A percentile compares a stretch with the other conserved stretches of the same genome.
Conservation (phyloP, 2,888 invertebrate genomes). For the Netelia inedita region DNA sequence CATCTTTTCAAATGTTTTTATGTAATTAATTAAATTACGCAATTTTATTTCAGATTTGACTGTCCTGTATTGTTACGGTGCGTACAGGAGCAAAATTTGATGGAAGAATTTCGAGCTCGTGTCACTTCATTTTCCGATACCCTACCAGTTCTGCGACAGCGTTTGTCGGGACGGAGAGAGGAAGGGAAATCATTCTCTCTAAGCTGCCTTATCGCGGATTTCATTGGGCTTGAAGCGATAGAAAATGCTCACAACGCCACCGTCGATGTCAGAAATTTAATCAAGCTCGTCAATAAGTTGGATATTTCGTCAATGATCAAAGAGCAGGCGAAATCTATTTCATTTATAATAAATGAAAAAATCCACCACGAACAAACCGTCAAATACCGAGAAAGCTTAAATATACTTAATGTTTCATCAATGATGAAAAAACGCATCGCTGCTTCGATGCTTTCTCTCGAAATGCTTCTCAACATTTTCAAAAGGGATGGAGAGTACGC, state of each 20-base stretch:
- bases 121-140: slow-evolving; percentile 10
- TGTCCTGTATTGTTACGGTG: neutral
- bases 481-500: no score
- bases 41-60: slow-evolving; percentile 38
- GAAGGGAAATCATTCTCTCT: slow-evolving; percentile 12
- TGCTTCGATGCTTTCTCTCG: no score
- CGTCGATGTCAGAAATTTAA: neutral
- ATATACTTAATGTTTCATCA: slow-evolving; percentile 4
- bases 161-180: slow-evolving; percentile 3
- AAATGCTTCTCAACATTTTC: no score
- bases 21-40: slow-evolving; percentile 3
- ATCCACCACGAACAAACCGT: slow-evolving; percentile 2
- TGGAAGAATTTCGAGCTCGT: slow-evolving; percentile 18
- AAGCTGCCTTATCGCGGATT: slow-evolving; percentile 3
- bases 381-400: slow-evolving; percentile 10
- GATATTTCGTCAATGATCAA: neutral
- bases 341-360: slow-evolving; percentile 1
- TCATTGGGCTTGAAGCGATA: slow-evolving; percentile 1
- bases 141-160: slow-evolving; percentile 6
- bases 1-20: slow-evolving; percentile 19
- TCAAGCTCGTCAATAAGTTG: neutral
- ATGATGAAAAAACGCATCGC: slow-evolving; percentile 10
- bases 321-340: slow-evolving; percentile 7
- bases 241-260: slow-evolving; percentile 3
- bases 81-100: slow-evolving; percentile 6